phyloP scores from a whole-genome alignment of 2,113 vertebrate genomes.

The Apaloderma vittatum region DNA sequence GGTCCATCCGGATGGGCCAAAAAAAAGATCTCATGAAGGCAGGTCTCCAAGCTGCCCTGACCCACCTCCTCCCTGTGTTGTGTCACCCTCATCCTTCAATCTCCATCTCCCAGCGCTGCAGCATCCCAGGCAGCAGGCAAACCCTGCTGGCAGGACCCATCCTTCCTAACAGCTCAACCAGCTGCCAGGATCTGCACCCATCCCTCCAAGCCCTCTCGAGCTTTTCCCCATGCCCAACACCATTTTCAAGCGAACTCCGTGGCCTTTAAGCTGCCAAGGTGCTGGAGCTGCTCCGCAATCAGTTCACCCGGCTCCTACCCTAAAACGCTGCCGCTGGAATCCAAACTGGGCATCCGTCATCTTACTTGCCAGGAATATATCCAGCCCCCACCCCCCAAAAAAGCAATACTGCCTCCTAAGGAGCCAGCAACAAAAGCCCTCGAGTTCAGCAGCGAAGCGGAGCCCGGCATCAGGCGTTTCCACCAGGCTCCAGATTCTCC shows the following conservation, averaged over 20 bases:
- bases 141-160: not conserved
- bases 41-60: not conserved
- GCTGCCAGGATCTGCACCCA: rapidly evolving
- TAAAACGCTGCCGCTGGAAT: conserved; percentile 76
- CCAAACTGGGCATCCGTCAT: conserved; percentile 80
- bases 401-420: conserved; percentile 79
- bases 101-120: not conserved
- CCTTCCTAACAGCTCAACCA: not conserved
- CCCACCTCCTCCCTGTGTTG: rapidly evolving
- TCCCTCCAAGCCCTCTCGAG: not conserved
- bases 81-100: not conserved
- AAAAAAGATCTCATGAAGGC: not conserved
- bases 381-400: conserved; percentile 80
- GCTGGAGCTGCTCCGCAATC: conserved; percentile 65
- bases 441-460: conserved; percentile 63
- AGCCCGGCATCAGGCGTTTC: conserved; percentile 52
- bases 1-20: not conserved
- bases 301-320: conserved; percentile 65
- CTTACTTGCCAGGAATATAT: conserved; percentile 80
- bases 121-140: not conserved
- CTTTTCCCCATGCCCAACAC: not conserved
- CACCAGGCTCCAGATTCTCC: conserved; percentile 62
- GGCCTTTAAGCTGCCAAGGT: conserved; percentile 66
- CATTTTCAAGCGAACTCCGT: conserved; percentile 36
- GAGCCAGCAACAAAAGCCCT: conserved; percentile 80